phyloP scores from a whole-genome alignment of 2,797 vertebrate genomes.

The Hippopotamyrus pictus region DNA sequence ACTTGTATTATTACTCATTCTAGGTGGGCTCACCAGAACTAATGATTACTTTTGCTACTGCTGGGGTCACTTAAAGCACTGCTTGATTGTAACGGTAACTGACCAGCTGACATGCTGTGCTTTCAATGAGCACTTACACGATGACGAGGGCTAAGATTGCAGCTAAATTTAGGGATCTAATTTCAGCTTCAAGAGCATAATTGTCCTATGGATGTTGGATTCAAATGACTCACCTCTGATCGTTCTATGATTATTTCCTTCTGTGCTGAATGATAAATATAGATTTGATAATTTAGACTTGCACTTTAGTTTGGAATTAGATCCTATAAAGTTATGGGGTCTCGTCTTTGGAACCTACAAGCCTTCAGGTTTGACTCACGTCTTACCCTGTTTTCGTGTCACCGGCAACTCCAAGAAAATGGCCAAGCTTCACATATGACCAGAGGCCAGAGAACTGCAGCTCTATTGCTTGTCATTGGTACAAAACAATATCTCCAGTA shows the following conservation, averaged over 20 bases:
- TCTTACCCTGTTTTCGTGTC: background rate
- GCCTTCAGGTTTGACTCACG: background rate
- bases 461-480: background rate
- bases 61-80: background rate
- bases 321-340: background rate
- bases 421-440: background rate
- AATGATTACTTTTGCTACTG: background rate
- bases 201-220: background rate
- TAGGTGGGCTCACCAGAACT: background rate
- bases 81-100: slow-evolving; percentile 7
- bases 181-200: slow-evolving; percentile 13
- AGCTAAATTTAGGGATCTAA: slow-evolving; percentile 19
- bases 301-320: background rate
- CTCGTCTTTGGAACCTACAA: background rate
- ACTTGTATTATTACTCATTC: slow-evolving; percentile 10
- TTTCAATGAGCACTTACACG: background rate
- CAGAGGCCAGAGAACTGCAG: background rate
- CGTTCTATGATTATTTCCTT: background rate
- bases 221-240: slow-evolving; percentile 11
- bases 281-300: background rate
- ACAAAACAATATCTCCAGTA: background rate
- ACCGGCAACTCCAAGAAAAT: background rate
- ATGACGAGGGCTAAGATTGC: slow-evolving; percentile 7
- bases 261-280: background rate
- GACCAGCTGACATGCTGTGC: background rate